Evolutionary conservation across 2,888 invertebrate genomes (phyloP).

Genomic region (Aleiodes testaceus): DNA sequence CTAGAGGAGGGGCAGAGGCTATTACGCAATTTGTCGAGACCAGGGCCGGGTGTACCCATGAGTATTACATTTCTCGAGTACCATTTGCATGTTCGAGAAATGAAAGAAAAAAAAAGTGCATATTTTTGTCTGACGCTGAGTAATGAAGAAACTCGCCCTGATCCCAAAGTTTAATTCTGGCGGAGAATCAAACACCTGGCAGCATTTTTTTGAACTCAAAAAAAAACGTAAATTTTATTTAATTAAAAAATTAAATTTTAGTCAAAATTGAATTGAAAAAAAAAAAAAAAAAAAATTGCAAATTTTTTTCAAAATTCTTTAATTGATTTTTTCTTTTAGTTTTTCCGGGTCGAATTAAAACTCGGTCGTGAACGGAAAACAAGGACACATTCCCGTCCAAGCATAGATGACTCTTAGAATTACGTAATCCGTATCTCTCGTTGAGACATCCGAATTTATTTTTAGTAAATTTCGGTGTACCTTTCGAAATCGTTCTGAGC

Average conservation of each 20-base stretch:
- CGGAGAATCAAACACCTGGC: conserved; percentile 6
- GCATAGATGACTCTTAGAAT: conserved; percentile 31
- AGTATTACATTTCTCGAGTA: conserved; percentile 8
- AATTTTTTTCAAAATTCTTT: no score
- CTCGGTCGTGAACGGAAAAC: conserved; percentile 43
- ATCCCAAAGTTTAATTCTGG: conserved; percentile 24
- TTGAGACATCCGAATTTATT: conserved; percentile 43
- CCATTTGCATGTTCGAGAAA: conserved; percentile 5
- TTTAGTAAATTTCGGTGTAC: conserved; percentile 39
- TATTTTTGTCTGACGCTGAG: background rate
- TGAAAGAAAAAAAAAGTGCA: no score
- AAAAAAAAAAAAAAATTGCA: no score
- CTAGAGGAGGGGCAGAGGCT: background rate
- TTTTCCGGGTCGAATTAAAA: conserved; percentile 42
- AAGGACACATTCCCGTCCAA: conserved; percentile 45
- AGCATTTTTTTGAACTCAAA: no score
- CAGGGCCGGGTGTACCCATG: conserved; percentile 6
- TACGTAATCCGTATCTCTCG: conserved; percentile 35
- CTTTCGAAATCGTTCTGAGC: conserved; percentile 20
- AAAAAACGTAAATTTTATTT: no score
- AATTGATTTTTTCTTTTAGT: no score
- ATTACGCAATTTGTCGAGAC: conserved; percentile 27
- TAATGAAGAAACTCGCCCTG: conserved; percentile 6
- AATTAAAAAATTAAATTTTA: no score
- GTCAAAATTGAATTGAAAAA: no score